Evolutionary conservation across 2,797 vertebrate genomes (phyloP).

Genomic region (Myotis daubentonii): DNA sequence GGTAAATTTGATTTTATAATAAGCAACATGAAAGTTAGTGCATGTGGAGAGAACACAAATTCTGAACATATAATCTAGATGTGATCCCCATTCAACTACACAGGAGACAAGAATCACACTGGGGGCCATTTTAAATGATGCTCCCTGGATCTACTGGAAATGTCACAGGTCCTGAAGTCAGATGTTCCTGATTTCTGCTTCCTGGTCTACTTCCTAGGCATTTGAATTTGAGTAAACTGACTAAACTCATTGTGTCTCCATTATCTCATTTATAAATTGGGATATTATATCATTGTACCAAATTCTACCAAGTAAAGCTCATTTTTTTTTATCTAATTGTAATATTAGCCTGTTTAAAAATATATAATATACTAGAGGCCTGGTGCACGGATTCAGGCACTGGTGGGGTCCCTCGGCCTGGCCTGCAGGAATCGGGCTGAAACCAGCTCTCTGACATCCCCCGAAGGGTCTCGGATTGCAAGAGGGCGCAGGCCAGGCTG

Average conservation of each 20-base stretch:
- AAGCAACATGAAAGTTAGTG: background rate
- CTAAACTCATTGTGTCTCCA: background rate
- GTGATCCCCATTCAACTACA: background rate
- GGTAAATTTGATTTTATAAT: background rate
- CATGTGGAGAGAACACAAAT: background rate
- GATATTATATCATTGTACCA: background rate
- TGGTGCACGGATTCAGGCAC: too few species aligned
- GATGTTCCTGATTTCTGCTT: background rate
- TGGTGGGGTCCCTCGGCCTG: too few species aligned
- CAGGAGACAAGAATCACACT: background rate
- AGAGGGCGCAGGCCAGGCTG: too few species aligned
- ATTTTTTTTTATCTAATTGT: background rate
- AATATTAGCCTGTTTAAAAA: background rate
- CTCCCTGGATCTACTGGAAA: background rate
- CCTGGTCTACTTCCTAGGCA: background rate
- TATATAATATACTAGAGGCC: background rate
- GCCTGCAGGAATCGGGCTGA: too few species aligned
- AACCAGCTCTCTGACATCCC: too few species aligned
- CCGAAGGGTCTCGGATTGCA: too few species aligned
- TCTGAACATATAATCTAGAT: background rate
- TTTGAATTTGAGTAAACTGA: slow-evolving; percentile 5
- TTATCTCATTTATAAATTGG: background rate
- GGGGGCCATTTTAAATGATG: background rate
- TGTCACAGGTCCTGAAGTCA: background rate
- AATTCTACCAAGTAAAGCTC: slow-evolving; percentile 30